Evolutionary conservation across 2,113 vertebrate genomes (phyloP), one percentile per base, ranked within the genome.

Genomic region (Bos indicus): DNA sequence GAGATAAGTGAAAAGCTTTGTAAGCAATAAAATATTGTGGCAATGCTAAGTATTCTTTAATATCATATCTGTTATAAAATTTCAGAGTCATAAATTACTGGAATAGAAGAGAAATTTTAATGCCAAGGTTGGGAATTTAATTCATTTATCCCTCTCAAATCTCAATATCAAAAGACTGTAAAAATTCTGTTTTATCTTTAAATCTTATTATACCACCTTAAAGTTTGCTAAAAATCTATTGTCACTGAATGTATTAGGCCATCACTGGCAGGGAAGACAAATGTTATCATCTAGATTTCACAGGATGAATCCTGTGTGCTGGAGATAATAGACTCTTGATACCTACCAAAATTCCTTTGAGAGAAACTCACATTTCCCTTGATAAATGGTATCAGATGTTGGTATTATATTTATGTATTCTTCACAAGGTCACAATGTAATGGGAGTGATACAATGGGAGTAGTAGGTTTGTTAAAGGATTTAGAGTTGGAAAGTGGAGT

Each of bases 141-240:
- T 88, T 89, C 19, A 93, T 56, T 86, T 85, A 30, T 82, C 56
- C 78, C 48, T 3, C 19, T 97, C 33, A 56, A 64, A 84, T 84
- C 17, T 80, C 77, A 90, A 43, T 57, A 74, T 17, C 36, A 46
- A 46, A 43, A 94, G 74, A 52, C 1, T 54, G 11, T 78, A 51
- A 96, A 95, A 33, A 77, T 43, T 77, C n/a, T 74, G 19, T 89
- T 97, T 87, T 87, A 36, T 78, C 51, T 92, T 95, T 96, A 71
- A 83, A 80, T 80, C 91, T 48, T 89, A 59, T 84, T 36, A 85
- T 77, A 36, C 7, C 40, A 30, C 40, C 6, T 40, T 92, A 83
- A 87, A 56, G 17, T 43, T 78, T 89, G 7, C 40, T 77, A 80
- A 84, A 97, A 74, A 56, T 59, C 36, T 56, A 12, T 15, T 84